Base-by-base conservation (phyloP, 2,113 vertebrate genomes). In the Sapajus apella region DNA sequence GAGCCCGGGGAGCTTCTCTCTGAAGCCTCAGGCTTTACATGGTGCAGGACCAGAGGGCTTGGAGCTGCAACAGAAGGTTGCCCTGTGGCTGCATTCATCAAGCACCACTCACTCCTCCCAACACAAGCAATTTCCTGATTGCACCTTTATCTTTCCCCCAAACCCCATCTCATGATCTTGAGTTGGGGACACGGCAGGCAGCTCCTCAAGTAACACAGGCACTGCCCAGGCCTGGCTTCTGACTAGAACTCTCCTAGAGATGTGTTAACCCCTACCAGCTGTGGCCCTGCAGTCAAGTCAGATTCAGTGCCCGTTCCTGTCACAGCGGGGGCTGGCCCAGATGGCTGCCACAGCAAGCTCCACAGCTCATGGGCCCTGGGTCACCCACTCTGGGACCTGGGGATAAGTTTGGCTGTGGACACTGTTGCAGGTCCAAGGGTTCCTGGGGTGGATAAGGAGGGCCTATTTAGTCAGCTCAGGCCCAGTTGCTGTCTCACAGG, bases 401-500 rank as follows among this genome's bases (percentile, higher is more conserved):
- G 98, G 97, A 96, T 97, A 76, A 96, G 27, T 92, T 95, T 87
- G n/a, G 95, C 96, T 96, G 9, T 32, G 75, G 80, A 97, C 97
- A 97, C 0, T 0, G 0, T 1, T 0, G 27, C 3, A 1, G 3
- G n/a, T 43, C 37, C 30, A 1, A 4, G 84, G 12, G 4, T 68
- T 20, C 45, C 50, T 20, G 56, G 47, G 55, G 6, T 21, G 14
- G 50, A 80, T 2, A 7, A 30, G 7, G 43, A 35, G 87, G 16
- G 52, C 52, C 52, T 88, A 90, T 70, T 37, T 56, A 93, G 85
- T 94, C 40, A 94, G 97, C 96, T 98, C 93, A 97, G 97, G 97
- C 87, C 86, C 96, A 97, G 96, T 97, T 87, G 84, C 95, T 98
- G 76, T 98, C 97, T 96, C 95, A 0, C 94, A 98, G 98, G 97